A percentile compares a stretch with the other conserved stretches of the same genome.
Evolutionary conservation across 2,888 invertebrate genomes (phyloP).

Genomic region (Metopia argyrocephala): DNA sequence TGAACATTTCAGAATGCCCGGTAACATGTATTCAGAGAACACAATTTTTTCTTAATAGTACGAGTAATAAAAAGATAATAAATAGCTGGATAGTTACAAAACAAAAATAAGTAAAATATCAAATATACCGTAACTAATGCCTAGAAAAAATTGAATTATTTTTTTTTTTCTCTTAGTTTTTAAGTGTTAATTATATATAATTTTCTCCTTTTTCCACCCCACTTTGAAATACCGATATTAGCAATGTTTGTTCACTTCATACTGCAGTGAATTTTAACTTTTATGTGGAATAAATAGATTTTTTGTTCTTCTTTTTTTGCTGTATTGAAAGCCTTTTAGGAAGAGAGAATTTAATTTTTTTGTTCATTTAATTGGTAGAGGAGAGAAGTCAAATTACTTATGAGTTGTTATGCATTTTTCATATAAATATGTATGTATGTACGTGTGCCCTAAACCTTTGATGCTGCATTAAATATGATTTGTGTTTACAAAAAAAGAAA

Average conservation of each 20-base stretch:
- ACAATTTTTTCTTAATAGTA: constrained; percentile 5
- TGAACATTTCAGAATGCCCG: neutral
- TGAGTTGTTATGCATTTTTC: neutral
- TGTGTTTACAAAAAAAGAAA: too few relatives aligned
- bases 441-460: neutral
- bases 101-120: too few relatives aligned
- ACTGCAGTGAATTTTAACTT: constrained; percentile 32
- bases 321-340: too few relatives aligned
- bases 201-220: neutral
- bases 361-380: constrained; percentile 52
- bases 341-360: too few relatives aligned
- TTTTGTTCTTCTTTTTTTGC: neutral
- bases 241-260: constrained; percentile 24
- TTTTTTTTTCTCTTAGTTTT: constrained; percentile 37
- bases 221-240: neutral
- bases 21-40: constrained; percentile 8
- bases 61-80: constrained; percentile 39
- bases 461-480: neutral
- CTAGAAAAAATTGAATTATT: constrained; percentile 41
- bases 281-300: constrained; percentile 12
- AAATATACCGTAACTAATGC: constrained; percentile 41
- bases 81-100: constrained; percentile 10
- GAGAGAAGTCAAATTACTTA: constrained; percentile 47
- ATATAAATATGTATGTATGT: neutral
- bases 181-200: constrained; percentile 60